Evolutionary conservation across 2,888 invertebrate genomes (phyloP).

Genomic region (Lampropteryx suffumata): DNA sequence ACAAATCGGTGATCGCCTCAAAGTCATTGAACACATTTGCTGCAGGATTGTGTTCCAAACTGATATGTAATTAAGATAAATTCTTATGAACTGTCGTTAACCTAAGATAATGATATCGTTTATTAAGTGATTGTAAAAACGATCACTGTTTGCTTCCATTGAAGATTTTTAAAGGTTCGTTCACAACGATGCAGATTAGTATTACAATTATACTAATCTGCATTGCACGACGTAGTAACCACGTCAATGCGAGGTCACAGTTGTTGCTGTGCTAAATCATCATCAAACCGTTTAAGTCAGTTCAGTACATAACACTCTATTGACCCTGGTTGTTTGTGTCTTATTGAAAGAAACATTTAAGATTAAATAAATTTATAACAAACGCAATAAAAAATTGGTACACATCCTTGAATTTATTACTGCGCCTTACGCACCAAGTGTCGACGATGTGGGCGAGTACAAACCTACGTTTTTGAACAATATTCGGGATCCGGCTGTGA

Average conservation of each 20-base stretch:
- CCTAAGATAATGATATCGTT: slow-evolving; percentile 19
- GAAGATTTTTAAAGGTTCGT: slow-evolving; percentile 14
- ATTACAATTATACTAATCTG: too few relatives aligned
- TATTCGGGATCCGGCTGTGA: slow-evolving; percentile 31
- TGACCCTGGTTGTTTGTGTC: slow-evolving; percentile 1
- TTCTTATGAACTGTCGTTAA: slow-evolving; percentile 17
- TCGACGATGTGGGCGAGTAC: slow-evolving; percentile 22
- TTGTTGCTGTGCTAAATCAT: not conserved
- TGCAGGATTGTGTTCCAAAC: slow-evolving; percentile 1
- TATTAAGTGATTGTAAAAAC: slow-evolving; percentile 17
- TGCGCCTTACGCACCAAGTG: slow-evolving; percentile 28
- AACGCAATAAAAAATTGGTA: slow-evolving; percentile 31
- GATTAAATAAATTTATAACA: not conserved
- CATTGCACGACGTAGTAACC: slow-evolving; percentile 8
- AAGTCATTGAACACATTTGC: slow-evolving; percentile 20
- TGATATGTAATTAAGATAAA: slow-evolving; percentile 12
- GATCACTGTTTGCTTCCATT: slow-evolving; percentile 17
- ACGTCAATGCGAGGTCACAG: slow-evolving; percentile 4
- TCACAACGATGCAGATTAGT: slow-evolving; percentile 10
- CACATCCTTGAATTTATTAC: slow-evolving; percentile 29
- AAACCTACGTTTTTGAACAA: slow-evolving; percentile 25
- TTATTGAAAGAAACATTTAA: not conserved
- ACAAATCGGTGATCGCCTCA: slow-evolving; percentile 17
- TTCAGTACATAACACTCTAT: slow-evolving; percentile 4
- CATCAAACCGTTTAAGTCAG: slow-evolving; percentile 9